Percentiles rank a stretch among this genome's conserved stretches.
phyloP scores from a whole-genome alignment of 2,113 vertebrate species.

The Gobius niger region DNA sequence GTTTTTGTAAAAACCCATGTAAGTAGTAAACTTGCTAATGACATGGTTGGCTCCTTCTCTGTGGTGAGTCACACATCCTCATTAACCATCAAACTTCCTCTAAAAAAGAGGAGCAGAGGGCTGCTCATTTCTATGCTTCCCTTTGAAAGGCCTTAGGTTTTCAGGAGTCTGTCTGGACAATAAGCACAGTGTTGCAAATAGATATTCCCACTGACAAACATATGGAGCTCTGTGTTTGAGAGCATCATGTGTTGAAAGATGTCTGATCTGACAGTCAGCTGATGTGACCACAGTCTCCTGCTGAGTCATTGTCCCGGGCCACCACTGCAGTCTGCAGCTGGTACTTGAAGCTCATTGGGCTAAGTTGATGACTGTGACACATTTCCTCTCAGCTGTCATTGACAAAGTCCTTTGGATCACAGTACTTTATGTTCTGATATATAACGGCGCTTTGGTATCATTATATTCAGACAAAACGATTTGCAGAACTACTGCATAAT shows the following conservation, averaged over 20 bases:
- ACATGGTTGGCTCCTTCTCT: slow-evolving; percentile 22
- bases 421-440: too few relatives aligned
- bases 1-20: slow-evolving; percentile 57
- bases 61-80: slow-evolving; percentile 35
- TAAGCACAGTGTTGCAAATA: slow-evolving; percentile 40
- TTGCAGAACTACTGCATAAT: too few relatives aligned
- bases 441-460: too few relatives aligned
- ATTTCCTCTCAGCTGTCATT: background rate
- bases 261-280: slow-evolving; percentile 66
- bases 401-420: background rate
- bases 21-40: slow-evolving; percentile 48
- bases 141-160: slow-evolving; percentile 12
- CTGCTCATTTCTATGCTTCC: background rate
- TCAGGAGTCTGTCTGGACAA: slow-evolving; percentile 44
- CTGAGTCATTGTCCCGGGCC: slow-evolving; percentile 53
- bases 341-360: background rate
- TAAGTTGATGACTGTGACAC: background rate
- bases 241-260: slow-evolving; percentile 55
- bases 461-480: too few relatives aligned
- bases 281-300: slow-evolving; percentile 49
- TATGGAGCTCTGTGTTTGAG: slow-evolving; percentile 55
- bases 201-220: slow-evolving; percentile 45
- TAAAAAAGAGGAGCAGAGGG: slow-evolving; percentile 12
- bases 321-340: background rate
- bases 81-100: slow-evolving; percentile 44